A percentile compares a stretch with the other conserved stretches of the same genome.
phyloP scores from a whole-genome alignment of 2,888 invertebrate genomes.

The Volucella bombylans region DNA sequence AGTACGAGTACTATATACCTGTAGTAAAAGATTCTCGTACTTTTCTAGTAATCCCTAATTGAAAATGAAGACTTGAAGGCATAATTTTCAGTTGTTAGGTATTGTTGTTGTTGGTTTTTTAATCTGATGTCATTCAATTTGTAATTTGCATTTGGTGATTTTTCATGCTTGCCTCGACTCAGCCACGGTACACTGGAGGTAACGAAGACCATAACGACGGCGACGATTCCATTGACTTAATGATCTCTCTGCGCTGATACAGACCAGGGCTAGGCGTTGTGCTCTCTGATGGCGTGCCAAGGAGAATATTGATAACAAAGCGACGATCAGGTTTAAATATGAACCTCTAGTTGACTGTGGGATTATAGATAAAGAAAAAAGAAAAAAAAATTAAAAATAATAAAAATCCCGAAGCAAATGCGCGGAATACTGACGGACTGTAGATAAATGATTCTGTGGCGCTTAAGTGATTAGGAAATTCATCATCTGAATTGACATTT shows the following conservation, averaged over 20 bases:
- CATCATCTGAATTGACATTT: conserved; percentile 65
- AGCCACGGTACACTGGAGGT: conserved; percentile 31
- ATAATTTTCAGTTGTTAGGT: conserved; percentile 66
- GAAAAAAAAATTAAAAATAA: background rate
- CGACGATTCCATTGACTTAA: conserved; percentile 30
- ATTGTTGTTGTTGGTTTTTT: conserved; percentile 55
- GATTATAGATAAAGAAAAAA: background rate
- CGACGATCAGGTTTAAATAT: conserved; percentile 41
- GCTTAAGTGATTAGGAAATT: conserved; percentile 65
- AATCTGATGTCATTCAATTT: conserved; percentile 73
- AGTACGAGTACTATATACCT: background rate
- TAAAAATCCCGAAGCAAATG: background rate
- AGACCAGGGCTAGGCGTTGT: background rate
- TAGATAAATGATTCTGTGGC: conserved; percentile 63
- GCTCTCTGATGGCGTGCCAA: conserved; percentile 37
- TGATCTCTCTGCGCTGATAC: conserved; percentile 23
- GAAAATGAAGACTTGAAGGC: conserved; percentile 73
- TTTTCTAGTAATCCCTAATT: conserved; percentile 66
- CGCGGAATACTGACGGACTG: conserved; percentile 52
- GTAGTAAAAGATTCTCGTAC: conserved; percentile 18
- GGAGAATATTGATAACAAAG: conserved; percentile 57
- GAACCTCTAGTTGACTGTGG: conserved; percentile 27
- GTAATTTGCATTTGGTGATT: conserved; percentile 69
- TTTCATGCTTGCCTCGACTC: conserved; percentile 57
- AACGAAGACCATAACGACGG: background rate